phyloP scores from a whole-genome alignment of 1,140 invertebrate species.

The Drosophila sturtevanti region DNA sequence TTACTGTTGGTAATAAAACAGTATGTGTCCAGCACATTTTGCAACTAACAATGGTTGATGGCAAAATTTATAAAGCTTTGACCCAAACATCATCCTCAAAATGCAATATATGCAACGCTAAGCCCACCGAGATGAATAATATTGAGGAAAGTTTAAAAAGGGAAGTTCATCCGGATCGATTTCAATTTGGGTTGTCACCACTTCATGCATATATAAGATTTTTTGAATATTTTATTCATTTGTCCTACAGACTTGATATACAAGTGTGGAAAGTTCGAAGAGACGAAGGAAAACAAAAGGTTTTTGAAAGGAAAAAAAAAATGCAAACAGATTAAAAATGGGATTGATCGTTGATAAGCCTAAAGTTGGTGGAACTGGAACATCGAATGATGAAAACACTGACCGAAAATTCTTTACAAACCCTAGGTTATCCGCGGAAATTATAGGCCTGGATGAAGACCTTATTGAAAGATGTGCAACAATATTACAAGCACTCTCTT shows the following conservation, averaged over 20 bases:
- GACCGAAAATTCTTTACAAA: not conserved
- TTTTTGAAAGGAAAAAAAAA: not conserved
- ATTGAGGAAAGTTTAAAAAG: constrained; percentile 14
- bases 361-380: not conserved
- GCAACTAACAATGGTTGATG: constrained; percentile 16
- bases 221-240: constrained; percentile 49
- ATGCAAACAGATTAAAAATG: constrained; percentile 1
- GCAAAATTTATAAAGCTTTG: constrained; percentile 7
- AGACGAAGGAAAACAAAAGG: not conserved
- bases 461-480: not conserved
- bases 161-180: constrained; percentile 1
- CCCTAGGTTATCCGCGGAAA: not conserved
- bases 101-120: not conserved
- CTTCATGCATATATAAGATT: constrained; percentile 1
- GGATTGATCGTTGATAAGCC: not conserved
- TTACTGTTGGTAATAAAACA: not conserved
- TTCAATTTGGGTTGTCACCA: not conserved
- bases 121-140: constrained; percentile 25
- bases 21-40: constrained; percentile 4
- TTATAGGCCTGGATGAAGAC: not conserved
- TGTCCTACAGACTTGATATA: constrained; percentile 48
- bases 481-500: not conserved
- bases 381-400: constrained; percentile 2
- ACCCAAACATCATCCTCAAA: not conserved
- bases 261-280: constrained; percentile 35